Evolutionary conservation across 2,797 vertebrate species (phyloP), one percentile per base, ranked within the genome.

Genomic region (Alcedo atthis): DNA sequence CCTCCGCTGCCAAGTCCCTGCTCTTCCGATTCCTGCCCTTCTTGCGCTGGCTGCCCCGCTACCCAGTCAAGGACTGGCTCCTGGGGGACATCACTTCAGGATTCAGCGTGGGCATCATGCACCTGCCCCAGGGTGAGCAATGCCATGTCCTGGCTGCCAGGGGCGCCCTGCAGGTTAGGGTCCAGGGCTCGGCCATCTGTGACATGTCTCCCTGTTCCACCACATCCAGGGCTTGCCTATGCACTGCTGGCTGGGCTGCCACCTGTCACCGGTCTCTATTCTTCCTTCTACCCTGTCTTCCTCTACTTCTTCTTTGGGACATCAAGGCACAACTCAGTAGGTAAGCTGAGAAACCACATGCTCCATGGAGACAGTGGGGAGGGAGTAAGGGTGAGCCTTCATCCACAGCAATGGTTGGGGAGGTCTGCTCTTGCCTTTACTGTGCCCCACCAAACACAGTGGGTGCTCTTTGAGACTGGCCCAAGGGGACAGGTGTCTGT

Each of bases 61-160:
- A 99, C 94, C 98, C 98, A 1, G 8, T 99, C 62, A 98, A 98
- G 96, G 99, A 99, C 68, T 99, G 99, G 96, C 98, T 99, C 24
- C 97, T 98, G 92, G 98, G 98, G 12, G 99, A 99, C 96, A 97
- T 99, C 8, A 66, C 98, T 51, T 98, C 99, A 0, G 99, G 99
- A 69, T 98, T 99, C 93, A 99, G 99, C 43, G 99, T 99, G 92
- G 99, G 99, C 71, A 99, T 99, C 94, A 99, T 99, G 98, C 99
- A 99, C 93, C 97, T 99, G 67, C 99, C 99, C 81, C 99, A 99
- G 96, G 99, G 99, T 99, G 96, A 96, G 97, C n/a, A 10, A 54
- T 19, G 42, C 35, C 22, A 12, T 35, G 21, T 16, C 49, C 30
- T 33, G 43, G 25, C 63, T 79, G 35, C 30, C 1, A 1, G 22